Evolutionary conservation across 2,888 invertebrate species (phyloP), one percentile per base, ranked within the genome.

Genomic region (Cheiracanthium punctorium): DNA sequence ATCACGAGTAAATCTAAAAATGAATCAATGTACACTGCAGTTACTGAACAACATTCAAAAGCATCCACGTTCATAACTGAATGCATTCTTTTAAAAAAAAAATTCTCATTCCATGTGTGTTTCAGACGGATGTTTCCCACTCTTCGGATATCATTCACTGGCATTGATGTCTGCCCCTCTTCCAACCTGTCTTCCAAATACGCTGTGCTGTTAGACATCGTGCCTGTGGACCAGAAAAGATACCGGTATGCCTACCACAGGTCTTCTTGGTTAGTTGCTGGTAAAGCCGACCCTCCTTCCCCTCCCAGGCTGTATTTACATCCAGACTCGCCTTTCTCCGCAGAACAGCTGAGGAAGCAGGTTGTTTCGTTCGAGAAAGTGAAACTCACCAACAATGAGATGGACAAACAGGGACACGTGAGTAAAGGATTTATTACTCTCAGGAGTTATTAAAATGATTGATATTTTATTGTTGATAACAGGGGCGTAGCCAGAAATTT

Each of bases 51-150:
- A n/a, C n/a, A n/a, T n/a, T n/a, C n/a, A n/a, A n/a, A n/a, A n/a
- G n/a, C n/a, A n/a, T n/a, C n/a, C n/a, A n/a, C n/a, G n/a, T n/a
- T n/a, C n/a, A n/a, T n/a, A n/a, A n/a, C n/a, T n/a, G n/a, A n/a
- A n/a, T n/a, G n/a, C n/a, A n/a, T n/a, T n/a, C n/a, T n/a, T n/a
- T n/a, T n/a, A n/a, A n/a, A n/a, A n/a, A n/a, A n/a, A n/a, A n/a
- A n/a, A 37, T 37, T 37, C 37, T 37, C 37, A 17, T 48, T 48
- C 17, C 2, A 48, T 48, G 5, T 37, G 5, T 37, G 88, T 93
- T 93, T 70, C 93, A 96, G 96, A 91, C 93, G 96, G 90, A 96
- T 96, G 96, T 96, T 96, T 90, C 96, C 96, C 0, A 95, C 96
- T 10, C 93, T 96, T 75, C 93, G 96, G 71, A 95, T 95, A 48